Base-by-base conservation (phyloP, 1,140 invertebrate genomes). In the Hylaeus anthracinus region DNA sequence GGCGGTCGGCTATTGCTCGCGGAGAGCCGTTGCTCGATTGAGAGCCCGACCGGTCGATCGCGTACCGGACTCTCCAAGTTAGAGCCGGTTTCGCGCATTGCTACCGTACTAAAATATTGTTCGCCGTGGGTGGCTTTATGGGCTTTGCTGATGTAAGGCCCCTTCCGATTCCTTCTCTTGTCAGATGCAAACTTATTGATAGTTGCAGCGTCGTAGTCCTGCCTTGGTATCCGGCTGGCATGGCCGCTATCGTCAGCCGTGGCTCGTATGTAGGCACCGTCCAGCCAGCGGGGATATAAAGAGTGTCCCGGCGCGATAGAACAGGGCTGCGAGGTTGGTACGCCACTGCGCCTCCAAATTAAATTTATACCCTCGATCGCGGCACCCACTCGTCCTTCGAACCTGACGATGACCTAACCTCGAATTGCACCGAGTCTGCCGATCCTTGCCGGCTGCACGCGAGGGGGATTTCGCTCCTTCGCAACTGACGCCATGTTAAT, bases 61-160 rank as follows among this genome's bases (percentile, higher is more conserved):
- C 72, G 73, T 83, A 51, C 56, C 43, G 53, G 56, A 60, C 64
- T 71, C 72, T 72, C 70, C 78, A 56, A 69, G 79, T 74, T 65
- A 82, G 73, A 89, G 90, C 88, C 86, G 88, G 90, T 89, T 90
- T 89, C 85, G 86, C 78, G 87, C 88, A 86, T 90, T 87, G 91
- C 91, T 92, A 92, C 91, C 82, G 91, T 90, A 86, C 88, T 91
- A 90, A 92, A 91, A 91, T 92, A 92, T 92, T 89, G 86, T 88
- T 92, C 91, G 75, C 86, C 88, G 91, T 92, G 90, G 91, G 91
- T 92, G 91, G 91, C 83, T 91, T 90, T 90, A 91, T 91, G 88
- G 89, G 76, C 86, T 76, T 88, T 74, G 84, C 85, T 89, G 90
- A 88, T 89, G 87, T 78, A 85, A 89, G 80, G 76, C 75, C 82